Percentiles rank a stretch among this genome's conserved stretches.
phyloP scores from a whole-genome alignment of 2,113 vertebrate genomes.

The Cephalopholis sonnerati region DNA sequence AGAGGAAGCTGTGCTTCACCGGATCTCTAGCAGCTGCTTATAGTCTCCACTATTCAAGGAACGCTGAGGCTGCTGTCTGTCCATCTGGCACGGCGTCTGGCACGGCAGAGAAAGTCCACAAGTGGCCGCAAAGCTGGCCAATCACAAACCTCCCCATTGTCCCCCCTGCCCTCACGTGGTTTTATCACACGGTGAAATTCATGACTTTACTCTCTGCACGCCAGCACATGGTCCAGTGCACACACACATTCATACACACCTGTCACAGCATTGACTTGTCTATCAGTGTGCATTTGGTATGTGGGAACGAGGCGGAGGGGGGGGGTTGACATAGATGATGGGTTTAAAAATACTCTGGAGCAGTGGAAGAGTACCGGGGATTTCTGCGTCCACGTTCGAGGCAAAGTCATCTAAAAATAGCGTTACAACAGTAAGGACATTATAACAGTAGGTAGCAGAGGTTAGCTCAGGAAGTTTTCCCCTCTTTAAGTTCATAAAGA shows the following conservation, averaged over 20 bases:
- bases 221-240: background rate
- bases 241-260: constrained; percentile 19
- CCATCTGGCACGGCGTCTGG: constrained; percentile 41
- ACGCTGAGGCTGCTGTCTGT: constrained; percentile 43
- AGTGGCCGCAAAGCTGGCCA: constrained; percentile 34
- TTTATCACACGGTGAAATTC: constrained; percentile 49
- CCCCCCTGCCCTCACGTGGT: background rate
- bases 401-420: constrained; percentile 80
- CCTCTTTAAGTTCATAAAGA: background rate
- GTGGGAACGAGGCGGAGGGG: constrained; percentile 56
- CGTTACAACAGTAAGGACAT: constrained; percentile 61
- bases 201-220: constrained; percentile 23
- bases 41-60: constrained; percentile 46
- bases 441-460: constrained; percentile 38
- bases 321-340: constrained; percentile 58
- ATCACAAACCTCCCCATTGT: constrained; percentile 37
- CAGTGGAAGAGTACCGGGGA: constrained; percentile 41
- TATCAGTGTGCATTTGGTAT: constrained; percentile 66
- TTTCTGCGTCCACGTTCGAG: constrained; percentile 60
- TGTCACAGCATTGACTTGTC: constrained; percentile 36
- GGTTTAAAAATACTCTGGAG: constrained; percentile 76
- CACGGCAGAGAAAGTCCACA: constrained; percentile 40
- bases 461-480: background rate
- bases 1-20: constrained; percentile 34
- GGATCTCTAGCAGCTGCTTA: constrained; percentile 62